Conservation (phyloP, 1,140 invertebrate species). For the Drosophila biarmipes region DNA sequence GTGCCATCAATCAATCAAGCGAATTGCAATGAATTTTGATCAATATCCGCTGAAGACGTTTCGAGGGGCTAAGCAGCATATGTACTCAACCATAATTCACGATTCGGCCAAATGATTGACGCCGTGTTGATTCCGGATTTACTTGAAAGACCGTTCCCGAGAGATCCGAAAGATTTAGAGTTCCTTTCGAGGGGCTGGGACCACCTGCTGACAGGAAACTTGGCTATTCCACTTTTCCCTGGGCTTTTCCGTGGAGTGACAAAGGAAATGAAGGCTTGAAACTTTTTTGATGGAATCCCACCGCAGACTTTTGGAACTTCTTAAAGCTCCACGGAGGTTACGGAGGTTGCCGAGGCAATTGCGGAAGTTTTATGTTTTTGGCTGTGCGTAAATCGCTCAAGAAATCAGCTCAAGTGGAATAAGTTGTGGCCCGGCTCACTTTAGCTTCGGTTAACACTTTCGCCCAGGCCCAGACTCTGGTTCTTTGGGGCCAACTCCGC, state of each 20-base stretch:
- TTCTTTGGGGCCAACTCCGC: constrained; percentile 6
- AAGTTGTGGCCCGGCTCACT: constrained; percentile 73
- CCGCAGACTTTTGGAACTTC: constrained; percentile 33
- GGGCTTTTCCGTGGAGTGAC: constrained; percentile 38
- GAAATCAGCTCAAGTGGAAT: constrained; percentile 80
- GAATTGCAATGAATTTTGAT: constrained; percentile 79
- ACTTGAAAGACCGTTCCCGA: not conserved
- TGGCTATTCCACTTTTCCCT: constrained; percentile 13
- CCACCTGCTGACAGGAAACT: constrained; percentile 79
- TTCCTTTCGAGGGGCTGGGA: constrained; percentile 54
- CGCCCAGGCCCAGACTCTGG: constrained; percentile 14
- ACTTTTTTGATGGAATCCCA: constrained; percentile 29
- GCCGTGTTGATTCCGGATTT: constrained; percentile 46
- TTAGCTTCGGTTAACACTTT: constrained; percentile 68
- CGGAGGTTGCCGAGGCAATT: constrained; percentile 48
- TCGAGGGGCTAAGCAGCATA: constrained; percentile 31
- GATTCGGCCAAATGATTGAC: constrained; percentile 64
- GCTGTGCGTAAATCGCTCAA: constrained; percentile 79
- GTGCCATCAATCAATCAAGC: constrained; percentile 73
- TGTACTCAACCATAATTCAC: constrained; percentile 61
- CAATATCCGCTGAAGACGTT: constrained; percentile 63
- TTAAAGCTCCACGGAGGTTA: constrained; percentile 26
- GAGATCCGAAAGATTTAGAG: constrained; percentile 67
- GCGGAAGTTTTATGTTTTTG: constrained; percentile 81
- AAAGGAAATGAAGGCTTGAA: constrained; percentile 56